phyloP scores from a whole-genome alignment of 2,797 vertebrate species.

The Parauchenoglanis ngamensis region DNA sequence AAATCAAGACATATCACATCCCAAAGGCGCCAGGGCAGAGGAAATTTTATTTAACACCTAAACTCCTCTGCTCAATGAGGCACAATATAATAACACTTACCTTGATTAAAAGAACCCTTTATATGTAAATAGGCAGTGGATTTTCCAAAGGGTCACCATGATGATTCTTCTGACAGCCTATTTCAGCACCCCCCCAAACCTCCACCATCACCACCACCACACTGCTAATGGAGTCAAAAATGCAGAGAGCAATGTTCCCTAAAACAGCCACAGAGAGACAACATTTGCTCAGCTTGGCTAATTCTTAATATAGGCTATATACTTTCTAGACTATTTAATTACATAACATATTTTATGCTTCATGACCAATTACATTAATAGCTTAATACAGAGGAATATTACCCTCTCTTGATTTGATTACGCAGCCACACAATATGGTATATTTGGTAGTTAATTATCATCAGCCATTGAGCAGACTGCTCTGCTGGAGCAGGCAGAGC shows the following conservation, averaged over 20 bases:
- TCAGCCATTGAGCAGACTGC: conserved; percentile 93
- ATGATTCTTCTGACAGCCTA: conserved; percentile 86
- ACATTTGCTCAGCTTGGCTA: conserved; percentile 99
- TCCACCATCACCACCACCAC: conserved; percentile 73
- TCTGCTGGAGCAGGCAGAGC: conserved; percentile 82
- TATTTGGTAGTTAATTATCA: conserved; percentile 99
- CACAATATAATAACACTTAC: conserved; percentile 98
- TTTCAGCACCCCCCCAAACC: conserved; percentile 76
- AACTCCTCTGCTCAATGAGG: conserved; percentile 98
- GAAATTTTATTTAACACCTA: conserved; percentile 95
- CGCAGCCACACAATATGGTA: conserved; percentile 99
- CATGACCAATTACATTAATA: conserved; percentile 99
- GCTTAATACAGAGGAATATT: conserved; percentile 99
- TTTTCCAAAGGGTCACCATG: conserved; percentile 88
- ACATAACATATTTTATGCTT: conserved; percentile 99
- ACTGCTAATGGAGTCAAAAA: conserved; percentile 88
- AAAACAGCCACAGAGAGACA: conserved; percentile 99
- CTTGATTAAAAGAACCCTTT: conserved; percentile 99
- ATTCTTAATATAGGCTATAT: conserved; percentile 99
- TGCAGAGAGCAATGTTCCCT: conserved; percentile 96
- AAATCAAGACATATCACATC: conserved; percentile 93
- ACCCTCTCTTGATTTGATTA: conserved; percentile 99
- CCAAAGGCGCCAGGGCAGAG: conserved; percentile 89
- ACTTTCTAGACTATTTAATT: conserved; percentile 99
- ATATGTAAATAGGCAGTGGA: conserved; percentile 97